These are phyloP conservation scores for Microcebus lehilahytsara DNA, from an alignment of 2,113 vertebrate genomes.

Conservation along the genomic window DNA sequence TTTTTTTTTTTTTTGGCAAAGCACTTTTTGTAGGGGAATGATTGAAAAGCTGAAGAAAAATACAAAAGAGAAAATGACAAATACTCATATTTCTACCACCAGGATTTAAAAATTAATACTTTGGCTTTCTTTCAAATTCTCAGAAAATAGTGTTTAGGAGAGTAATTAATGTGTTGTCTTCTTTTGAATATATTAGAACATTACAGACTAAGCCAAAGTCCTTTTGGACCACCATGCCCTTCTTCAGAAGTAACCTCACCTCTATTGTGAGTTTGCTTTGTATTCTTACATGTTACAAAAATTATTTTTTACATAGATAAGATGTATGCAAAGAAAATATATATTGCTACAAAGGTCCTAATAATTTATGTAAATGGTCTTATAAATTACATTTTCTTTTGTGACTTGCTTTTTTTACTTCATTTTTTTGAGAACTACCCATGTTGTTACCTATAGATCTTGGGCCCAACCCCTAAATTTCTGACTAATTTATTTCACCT, in stretches of 20 bases:
- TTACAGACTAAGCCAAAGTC: background rate
- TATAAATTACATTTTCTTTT: background rate
- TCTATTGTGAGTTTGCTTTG: background rate
- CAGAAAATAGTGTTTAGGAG: background rate
- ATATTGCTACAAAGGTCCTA: background rate
- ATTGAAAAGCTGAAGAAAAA: slow-evolving; percentile 40
- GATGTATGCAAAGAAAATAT: background rate
- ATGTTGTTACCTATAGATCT: background rate
- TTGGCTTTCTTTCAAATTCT: background rate
- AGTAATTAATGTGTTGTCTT: background rate
- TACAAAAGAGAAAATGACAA: background rate
- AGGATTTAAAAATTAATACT: background rate
- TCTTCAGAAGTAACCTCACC: background rate
- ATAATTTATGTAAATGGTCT: background rate
- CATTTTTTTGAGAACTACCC: background rate
- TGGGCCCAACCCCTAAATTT: no score
- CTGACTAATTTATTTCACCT: background rate
- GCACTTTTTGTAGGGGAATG: background rate
- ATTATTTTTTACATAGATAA: background rate
- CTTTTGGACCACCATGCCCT: background rate
- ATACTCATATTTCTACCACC: background rate
- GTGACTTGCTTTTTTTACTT: background rate
- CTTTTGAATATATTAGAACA: background rate
- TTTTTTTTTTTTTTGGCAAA: background rate
- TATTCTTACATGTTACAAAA: background rate